These are phyloP conservation scores for Microtus montanus DNA, from an alignment of 2,113 vertebrate genomes.

Conservation along the genomic window DNA sequence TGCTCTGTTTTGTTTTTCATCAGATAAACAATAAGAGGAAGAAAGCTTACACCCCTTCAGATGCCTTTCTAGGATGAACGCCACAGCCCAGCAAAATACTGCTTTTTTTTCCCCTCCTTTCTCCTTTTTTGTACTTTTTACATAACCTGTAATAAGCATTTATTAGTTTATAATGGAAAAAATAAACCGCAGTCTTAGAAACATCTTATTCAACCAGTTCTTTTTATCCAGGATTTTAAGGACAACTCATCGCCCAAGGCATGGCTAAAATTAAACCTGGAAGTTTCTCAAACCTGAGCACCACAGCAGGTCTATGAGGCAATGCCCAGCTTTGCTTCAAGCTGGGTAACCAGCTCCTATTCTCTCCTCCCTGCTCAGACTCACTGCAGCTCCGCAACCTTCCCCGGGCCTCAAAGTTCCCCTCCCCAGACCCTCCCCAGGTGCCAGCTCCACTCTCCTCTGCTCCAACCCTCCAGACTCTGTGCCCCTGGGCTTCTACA, in stretches of 20 bases:
- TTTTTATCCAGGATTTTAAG: not conserved
- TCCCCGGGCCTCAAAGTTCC: not conserved
- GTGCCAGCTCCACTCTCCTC: not conserved
- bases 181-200: not conserved
- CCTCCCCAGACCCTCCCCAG: too few relatives aligned
- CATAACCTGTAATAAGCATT: not conserved
- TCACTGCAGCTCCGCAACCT: not conserved
- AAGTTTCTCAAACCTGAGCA: not conserved
- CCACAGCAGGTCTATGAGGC: not conserved
- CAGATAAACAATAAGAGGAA: constrained; percentile 21
- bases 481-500: not conserved
- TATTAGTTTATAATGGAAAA: not conserved
- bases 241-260: not conserved
- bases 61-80: not conserved
- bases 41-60: not conserved
- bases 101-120: not conserved
- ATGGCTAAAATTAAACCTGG: not conserved
- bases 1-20: not conserved
- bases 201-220: not conserved
- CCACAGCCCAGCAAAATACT: not conserved
- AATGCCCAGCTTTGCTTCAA: not conserved
- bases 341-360: not conserved
- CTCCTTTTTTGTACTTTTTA: not conserved
- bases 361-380: not conserved
- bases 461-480: not conserved